phyloP scores from a whole-genome alignment of 2,797 vertebrate species.

The Philypnodon macrostomus region DNA sequence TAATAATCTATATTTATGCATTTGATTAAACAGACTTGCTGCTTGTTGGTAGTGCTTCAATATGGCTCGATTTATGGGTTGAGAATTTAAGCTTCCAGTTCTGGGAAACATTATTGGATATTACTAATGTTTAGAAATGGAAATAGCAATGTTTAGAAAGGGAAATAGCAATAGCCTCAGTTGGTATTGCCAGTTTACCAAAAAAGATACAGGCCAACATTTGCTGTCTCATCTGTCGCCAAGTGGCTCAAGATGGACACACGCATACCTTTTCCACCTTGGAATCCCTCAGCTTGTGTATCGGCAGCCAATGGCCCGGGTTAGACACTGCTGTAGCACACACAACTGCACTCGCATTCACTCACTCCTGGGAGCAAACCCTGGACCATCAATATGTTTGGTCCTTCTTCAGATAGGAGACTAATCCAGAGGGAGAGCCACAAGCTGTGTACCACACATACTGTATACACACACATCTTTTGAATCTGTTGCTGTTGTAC shows the following conservation, averaged over 20 bases:
- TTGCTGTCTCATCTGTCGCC: slow-evolving; percentile 64
- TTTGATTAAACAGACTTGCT: slow-evolving; percentile 12
- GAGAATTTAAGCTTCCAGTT: slow-evolving; percentile 15
- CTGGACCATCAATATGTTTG: slow-evolving; percentile 81
- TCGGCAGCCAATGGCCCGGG: slow-evolving; percentile 69
- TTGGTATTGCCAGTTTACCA: slow-evolving; percentile 51
- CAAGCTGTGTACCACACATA: slow-evolving; percentile 54
- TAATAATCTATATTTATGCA: slow-evolving; percentile 6
- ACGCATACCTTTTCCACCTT: slow-evolving; percentile 65
- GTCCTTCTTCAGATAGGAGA: slow-evolving; percentile 74
- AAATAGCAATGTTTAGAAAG: slow-evolving; percentile 34
- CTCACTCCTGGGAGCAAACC: slow-evolving; percentile 71
- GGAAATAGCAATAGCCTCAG: slow-evolving; percentile 50
- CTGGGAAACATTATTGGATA: slow-evolving; percentile 48
- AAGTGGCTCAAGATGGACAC: slow-evolving; percentile 57
- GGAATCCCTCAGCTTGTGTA: slow-evolving; percentile 70
- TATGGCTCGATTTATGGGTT: slow-evolving; percentile 7
- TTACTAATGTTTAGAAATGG: slow-evolving; percentile 37
- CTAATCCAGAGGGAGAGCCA: slow-evolving; percentile 77
- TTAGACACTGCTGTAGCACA: slow-evolving; percentile 47
- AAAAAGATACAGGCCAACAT: slow-evolving; percentile 58
- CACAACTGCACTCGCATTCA: slow-evolving; percentile 56
- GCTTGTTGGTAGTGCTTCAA: slow-evolving; percentile 3
- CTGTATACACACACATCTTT: slow-evolving; percentile 21
- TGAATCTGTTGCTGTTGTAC: no score